Base-by-base conservation (phyloP, 2,888 invertebrate genomes). In the Spisula solida region DNA sequence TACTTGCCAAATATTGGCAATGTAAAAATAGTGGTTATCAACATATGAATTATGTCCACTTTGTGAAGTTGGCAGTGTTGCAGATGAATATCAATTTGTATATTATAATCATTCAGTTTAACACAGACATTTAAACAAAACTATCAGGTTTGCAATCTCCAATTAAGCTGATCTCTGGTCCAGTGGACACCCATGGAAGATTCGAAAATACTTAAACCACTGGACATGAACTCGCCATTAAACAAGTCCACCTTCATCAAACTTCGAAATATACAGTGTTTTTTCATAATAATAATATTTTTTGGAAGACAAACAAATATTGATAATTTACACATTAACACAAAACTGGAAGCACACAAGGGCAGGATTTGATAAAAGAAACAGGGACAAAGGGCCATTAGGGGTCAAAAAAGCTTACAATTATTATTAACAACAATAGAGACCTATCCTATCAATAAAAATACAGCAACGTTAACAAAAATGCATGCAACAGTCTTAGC, bases 291-390 rank as follows among this genome's bases (percentile, higher is more conserved):
- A 66, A 51, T 66, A 6, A 25, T 66, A 25, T 25, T 41, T 66
- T 66, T 66, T 75, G 75, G 75, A 75, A 75, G 75, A 75, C 75
- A 75, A 75, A 75, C 34, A 75, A 75, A 31, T 75, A 75, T 31
- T 70, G 70, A 70, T 31, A 70, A 31, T 75, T 75, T 75, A 75
- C 75, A 75, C 34, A 75, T 34, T 75, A 75, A 8, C 75, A 75
- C 34, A 75, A 75, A 31, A 31, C 75, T 75, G 75, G 75, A 75
- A 75, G 75, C 75, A 75, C 75, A 75, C 75, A 75, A 34, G 31
- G 75, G 34, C 4, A 75, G 34, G 34, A 31, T 16, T 14, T 34
- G 75, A 75, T 18, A 70, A 70, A 29, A 70, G 70, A 75, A 75
- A 75, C 12, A 0, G 18, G 75, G 75, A 25, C 31, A 75, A 75